phyloP scores from a whole-genome alignment of 2,113 vertebrate species.

The Zapornia atra region DNA sequence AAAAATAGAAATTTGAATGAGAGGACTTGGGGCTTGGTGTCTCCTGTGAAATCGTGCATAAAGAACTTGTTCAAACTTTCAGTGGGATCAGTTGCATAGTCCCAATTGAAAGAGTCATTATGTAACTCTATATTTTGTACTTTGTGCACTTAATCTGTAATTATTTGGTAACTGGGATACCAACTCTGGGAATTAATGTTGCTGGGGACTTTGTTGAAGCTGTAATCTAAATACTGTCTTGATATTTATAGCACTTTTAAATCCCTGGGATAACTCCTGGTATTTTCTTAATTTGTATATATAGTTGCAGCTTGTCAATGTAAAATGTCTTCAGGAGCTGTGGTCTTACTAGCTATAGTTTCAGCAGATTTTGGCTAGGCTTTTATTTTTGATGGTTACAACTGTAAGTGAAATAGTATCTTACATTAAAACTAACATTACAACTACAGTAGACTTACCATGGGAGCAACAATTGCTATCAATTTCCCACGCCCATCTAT shows the following conservation, averaged over 20 bases:
- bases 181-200: constrained; percentile 47
- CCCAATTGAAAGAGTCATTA: constrained; percentile 2
- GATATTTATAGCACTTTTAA: constrained; percentile 46
- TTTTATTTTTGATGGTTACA: not conserved
- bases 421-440: not conserved
- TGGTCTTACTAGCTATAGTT: not conserved
- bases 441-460: not conserved
- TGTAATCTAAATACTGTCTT: constrained; percentile 47
- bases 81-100: not conserved
- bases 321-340: not conserved
- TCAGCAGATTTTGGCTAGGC: not conserved
- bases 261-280: not conserved
- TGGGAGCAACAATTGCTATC: not conserved
- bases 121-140: constrained; percentile 16
- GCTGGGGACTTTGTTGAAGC: not conserved
- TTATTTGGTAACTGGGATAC: constrained; percentile 57
- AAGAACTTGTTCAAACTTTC: not conserved
- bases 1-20: not conserved
- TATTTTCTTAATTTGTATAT: not conserved
- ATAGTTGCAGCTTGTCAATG: not conserved
- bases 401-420: not conserved
- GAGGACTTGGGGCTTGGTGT: not conserved
- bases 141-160: constrained; percentile 36
- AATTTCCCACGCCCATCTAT: not conserved
- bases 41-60: not conserved